Conservation (phyloP, 2,113 vertebrate genomes). For the Delphinus delphis region DNA sequence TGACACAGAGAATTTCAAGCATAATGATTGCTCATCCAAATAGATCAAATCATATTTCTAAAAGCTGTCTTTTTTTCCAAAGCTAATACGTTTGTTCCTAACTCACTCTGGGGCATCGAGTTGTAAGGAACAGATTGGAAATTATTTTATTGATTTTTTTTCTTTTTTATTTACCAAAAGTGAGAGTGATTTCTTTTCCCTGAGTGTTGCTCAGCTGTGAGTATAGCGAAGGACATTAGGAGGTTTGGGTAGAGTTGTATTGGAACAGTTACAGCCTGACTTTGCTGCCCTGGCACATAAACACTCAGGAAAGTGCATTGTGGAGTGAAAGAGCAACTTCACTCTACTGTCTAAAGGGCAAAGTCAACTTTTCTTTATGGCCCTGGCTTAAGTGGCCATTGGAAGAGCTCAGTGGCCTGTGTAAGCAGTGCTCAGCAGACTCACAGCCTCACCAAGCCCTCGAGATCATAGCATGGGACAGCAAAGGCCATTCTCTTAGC, state of each 20-base stretch:
- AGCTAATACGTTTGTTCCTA: slow-evolving; percentile 64
- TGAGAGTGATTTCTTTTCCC: slow-evolving; percentile 67
- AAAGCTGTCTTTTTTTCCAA: slow-evolving; percentile 70
- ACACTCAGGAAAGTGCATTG: not conserved
- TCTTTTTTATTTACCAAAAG: slow-evolving; percentile 71
- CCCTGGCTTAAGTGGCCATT: not conserved
- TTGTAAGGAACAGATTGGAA: slow-evolving; percentile 74
- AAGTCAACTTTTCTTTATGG: not conserved
- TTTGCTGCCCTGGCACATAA: not conserved
- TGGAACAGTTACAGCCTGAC: not conserved
- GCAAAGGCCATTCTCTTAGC: not conserved
- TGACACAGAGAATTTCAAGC: slow-evolving; percentile 58
- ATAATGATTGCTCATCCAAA: slow-evolving; percentile 69
- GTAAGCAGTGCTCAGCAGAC: not conserved
- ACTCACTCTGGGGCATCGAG: slow-evolving; percentile 71
- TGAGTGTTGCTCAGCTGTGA: slow-evolving; percentile 30
- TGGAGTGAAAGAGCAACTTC: not conserved
- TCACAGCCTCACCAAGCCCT: not conserved
- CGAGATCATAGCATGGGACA: not conserved
- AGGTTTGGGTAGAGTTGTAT: not conserved
- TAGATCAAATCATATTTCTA: slow-evolving; percentile 73
- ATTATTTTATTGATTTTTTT: slow-evolving; percentile 78
- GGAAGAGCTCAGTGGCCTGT: not conserved
- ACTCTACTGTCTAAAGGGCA: not conserved
- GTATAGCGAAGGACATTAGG: slow-evolving; percentile 13